phyloP scores from a whole-genome alignment of 23 tunicate genomes.

The Pegea sp. region DNA sequence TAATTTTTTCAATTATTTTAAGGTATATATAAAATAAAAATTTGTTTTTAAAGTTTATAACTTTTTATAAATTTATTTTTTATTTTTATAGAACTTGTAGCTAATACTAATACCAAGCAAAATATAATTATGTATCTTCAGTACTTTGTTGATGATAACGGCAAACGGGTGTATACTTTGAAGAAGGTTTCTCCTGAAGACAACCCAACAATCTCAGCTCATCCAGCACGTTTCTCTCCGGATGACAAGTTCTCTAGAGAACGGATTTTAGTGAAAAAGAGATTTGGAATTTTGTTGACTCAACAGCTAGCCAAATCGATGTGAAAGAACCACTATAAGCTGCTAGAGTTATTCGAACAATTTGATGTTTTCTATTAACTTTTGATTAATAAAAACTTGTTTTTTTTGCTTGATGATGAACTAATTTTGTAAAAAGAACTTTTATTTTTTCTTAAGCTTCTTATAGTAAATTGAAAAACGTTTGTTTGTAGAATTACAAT shows the following conservation, averaged over 20 bases:
- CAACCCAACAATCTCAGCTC: slow-evolving; percentile 55
- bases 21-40: too few species aligned
- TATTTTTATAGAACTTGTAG: too few species aligned
- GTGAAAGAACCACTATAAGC: not conserved
- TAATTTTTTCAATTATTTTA: too few species aligned
- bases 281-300: slow-evolving; percentile 65
- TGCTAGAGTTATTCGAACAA: not conserved
- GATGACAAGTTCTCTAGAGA: slow-evolving; percentile 76
- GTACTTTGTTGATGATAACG: slow-evolving; percentile 49
- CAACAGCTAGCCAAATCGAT: too few species aligned
- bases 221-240: slow-evolving; percentile 81
- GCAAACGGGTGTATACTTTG: slow-evolving; percentile 72
- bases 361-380: not conserved
- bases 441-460: not conserved
- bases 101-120: too few species aligned
- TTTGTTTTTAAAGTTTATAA: too few species aligned
- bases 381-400: not conserved
- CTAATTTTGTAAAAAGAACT: not conserved
- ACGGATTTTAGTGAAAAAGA: slow-evolving; percentile 45
- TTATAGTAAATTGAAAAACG: too few species aligned
- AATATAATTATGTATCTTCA: slow-evolving; percentile 32
- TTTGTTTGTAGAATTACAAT: too few species aligned
- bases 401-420: not conserved
- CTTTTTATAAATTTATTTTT: too few species aligned
- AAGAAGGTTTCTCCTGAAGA: slow-evolving; percentile 25